Evolutionary conservation across 2,888 invertebrate species (phyloP), one percentile per base, ranked within the genome.

Genomic region (Trileptium ribeirensis): DNA sequence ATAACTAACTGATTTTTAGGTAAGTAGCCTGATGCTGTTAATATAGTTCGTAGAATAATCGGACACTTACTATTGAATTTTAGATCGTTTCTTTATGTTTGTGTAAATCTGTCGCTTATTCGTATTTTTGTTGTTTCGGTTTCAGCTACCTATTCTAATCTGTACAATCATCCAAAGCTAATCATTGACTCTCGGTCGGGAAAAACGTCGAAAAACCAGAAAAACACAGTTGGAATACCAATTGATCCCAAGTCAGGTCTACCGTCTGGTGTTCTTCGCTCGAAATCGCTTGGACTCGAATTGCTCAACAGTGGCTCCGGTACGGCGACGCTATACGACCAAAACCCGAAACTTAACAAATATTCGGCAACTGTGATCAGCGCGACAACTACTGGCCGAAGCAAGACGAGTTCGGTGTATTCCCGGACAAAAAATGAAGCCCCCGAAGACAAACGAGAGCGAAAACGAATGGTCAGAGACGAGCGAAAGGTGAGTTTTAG

Each of bases 161-260:
- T 94, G 79, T 95, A 95, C 89, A 97, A 97, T 90, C 95, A 94
- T 90, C 97, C 97, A 0, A 94, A 94, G 88, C 86, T 95, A 34
- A 95, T 96, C 79, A 84, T 81, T 75, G 84, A 84, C 51, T 94
- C 94, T 8, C 51, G 8, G 8, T 15, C 51, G 8, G 51, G 51
- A 51, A 51, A 70, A 70, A 8, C 15, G 3, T 8, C 3, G 15
- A 70, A 70, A 70, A 70, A 79, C 15, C n/a, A 8, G 75, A 79
- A 78, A 8, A 3, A 29, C 3, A n/a, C 74, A 8, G 15, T 15
- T 70, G 31, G 8, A 15, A 3, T 87, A 19, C 85, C 84, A 40
- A 78, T 87, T 74, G 86, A 84, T 36, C 83, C 85, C 31, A 85
- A 84, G 79, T 80, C 85, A 67, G 86, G 86, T 1, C 83, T 88